Conservation (phyloP, 2,113 vertebrate species). For the cattle (Bos taurus) region ARS-UCD2.0 NC_037350.1:40630001-40630500, state of each 20-base stretch:
- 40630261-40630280: neutral
- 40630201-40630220: neutral
- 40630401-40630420: too few species aligned
- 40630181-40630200: neutral
- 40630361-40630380: neutral
- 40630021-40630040: neutral
- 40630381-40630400: neutral
- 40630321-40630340: neutral
- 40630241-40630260: neutral
- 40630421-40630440: neutral
- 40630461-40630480: neutral
- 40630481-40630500: neutral
- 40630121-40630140: neutral
- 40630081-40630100: fast-evolving
- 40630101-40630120: neutral
- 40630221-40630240: neutral
- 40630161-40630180: neutral
- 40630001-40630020: neutral
- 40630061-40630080: neutral
- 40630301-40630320: neutral
- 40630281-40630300: neutral
- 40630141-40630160: neutral
- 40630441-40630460: neutral
- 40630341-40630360: neutral
- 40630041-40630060: neutral